These are phyloP conservation scores for Eilema sororculum DNA, from an alignment of 2,888 invertebrate species.

Conservation along the genomic window DNA sequence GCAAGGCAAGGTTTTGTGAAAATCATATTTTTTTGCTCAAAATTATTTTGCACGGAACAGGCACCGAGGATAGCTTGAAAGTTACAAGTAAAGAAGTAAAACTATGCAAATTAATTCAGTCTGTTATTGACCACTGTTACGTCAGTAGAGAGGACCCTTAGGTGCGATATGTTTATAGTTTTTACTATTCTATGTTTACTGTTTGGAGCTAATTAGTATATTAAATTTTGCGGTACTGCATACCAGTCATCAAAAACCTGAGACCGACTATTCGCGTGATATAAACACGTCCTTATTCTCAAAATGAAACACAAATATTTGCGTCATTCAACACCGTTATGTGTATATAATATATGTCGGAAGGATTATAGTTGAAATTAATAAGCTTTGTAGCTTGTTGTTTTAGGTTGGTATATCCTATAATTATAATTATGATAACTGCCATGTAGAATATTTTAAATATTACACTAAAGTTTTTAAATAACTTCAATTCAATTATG, in stretches of 20 bases:
- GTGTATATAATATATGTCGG: constrained; percentile 41
- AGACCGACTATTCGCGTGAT: constrained; percentile 3
- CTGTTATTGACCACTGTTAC: too few species aligned
- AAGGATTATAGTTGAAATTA: constrained; percentile 65
- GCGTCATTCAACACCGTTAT: constrained; percentile 52
- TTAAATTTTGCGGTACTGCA: too few species aligned
- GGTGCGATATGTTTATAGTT: too few species aligned
- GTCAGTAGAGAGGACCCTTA: too few species aligned
- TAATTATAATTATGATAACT: constrained; percentile 19
- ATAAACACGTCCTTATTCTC: constrained; percentile 48
- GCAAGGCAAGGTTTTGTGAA: too few species aligned
- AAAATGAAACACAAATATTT: constrained; percentile 81
- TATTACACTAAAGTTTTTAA: constrained; percentile 4
- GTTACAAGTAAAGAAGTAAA: too few species aligned
- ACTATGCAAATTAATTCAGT: too few species aligned
- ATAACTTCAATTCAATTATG: background rate
- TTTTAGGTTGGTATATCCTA: constrained; percentile 43
- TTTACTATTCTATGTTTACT: too few species aligned
- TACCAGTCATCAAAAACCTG: background rate
- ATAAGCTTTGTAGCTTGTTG: constrained; percentile 48
- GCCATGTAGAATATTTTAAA: constrained; percentile 17
- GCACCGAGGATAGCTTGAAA: too few species aligned
- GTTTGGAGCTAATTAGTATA: too few species aligned
- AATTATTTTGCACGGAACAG: too few species aligned
- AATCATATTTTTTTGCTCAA: too few species aligned